A percentile compares a stretch with the other conserved stretches of the same genome.
phyloP scores from a whole-genome alignment of 64 coral and sea anemone genomes.

The Anthopleura sola region DNA sequence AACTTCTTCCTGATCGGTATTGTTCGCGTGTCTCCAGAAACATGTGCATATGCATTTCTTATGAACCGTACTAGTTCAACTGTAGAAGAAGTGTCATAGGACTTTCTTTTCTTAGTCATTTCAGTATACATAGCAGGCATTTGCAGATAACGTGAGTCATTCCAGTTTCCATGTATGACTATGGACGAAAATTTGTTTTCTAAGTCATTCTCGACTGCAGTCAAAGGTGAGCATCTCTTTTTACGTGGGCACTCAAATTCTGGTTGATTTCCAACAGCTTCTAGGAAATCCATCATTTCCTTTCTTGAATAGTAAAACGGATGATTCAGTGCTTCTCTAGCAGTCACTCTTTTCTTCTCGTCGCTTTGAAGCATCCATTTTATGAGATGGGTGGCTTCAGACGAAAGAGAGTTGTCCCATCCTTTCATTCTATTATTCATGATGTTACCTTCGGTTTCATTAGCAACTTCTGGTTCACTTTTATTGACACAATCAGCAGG shows the following conservation, averaged over 20 bases:
- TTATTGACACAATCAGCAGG: not conserved
- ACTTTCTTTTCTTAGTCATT: not conserved
- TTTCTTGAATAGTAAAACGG: constrained; percentile 2
- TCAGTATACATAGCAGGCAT: constrained; percentile 2
- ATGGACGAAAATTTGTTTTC: too few species aligned
- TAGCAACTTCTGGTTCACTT: not conserved
- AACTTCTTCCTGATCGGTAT: not conserved
- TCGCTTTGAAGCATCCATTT: not conserved
- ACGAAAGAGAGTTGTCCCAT: not conserved
- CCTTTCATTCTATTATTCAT: not conserved
- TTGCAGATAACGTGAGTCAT: not conserved
- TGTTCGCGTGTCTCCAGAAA: not conserved
- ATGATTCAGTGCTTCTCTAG: not conserved
- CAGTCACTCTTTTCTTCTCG: not conserved
- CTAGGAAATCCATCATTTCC: constrained; percentile 22
- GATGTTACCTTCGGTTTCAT: constrained; percentile 15
- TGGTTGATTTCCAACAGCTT: constrained; percentile 11
- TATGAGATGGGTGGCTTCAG: constrained; percentile 14
- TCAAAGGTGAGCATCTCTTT: too few species aligned
- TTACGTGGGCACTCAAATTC: too few species aligned
- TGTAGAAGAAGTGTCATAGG: too few species aligned
- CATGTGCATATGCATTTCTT: constrained; percentile 2
- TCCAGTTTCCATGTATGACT: not conserved
- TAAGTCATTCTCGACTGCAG: too few species aligned
- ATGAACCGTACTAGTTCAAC: constrained; percentile 33